These are phyloP conservation scores for Aphrophora alni DNA, from an alignment of 2,888 invertebrate species.

Conservation along the genomic window DNA sequence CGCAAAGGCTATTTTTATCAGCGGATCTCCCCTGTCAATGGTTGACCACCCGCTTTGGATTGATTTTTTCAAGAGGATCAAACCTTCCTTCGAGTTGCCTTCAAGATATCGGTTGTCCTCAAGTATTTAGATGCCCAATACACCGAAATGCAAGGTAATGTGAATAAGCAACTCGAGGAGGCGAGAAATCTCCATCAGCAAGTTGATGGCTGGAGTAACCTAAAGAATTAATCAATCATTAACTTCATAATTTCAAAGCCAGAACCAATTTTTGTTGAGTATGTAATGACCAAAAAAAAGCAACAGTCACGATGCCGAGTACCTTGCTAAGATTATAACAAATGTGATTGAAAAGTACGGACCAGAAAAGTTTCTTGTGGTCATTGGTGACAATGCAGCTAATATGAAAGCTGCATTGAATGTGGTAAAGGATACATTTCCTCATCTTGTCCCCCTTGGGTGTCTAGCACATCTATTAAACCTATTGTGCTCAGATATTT, in stretches of 20 bases:
- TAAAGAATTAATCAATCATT: too few relatives aligned
- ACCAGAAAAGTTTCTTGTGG: slow-evolving; percentile 43
- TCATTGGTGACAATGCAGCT: slow-evolving; percentile 42
- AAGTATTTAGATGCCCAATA: slow-evolving; percentile 24
- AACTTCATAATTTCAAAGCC: too few relatives aligned
- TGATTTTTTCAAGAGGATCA: too few relatives aligned
- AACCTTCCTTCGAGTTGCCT: slow-evolving; percentile 33
- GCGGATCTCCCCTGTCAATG: slow-evolving; percentile 37
- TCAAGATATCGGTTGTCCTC: too few relatives aligned
- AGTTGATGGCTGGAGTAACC: slow-evolving; percentile 31
- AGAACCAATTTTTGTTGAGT: too few relatives aligned
- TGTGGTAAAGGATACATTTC: slow-evolving; percentile 36
- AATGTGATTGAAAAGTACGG: too few relatives aligned
- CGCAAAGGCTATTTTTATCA: slow-evolving; percentile 34
- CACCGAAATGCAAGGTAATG: slow-evolving; percentile 31
- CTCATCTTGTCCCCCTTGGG: slow-evolving; percentile 33
- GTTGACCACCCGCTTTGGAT: too few relatives aligned
- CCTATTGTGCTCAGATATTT: too few relatives aligned
- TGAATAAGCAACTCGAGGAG: slow-evolving; percentile 25
- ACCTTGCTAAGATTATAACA: slow-evolving; percentile 38
- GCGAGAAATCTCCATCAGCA: slow-evolving; percentile 25
- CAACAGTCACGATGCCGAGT: slow-evolving; percentile 41
- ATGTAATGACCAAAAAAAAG: too few relatives aligned
- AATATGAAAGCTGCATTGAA: slow-evolving; percentile 39
- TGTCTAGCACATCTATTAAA: too few relatives aligned